phyloP scores from a whole-genome alignment of 2,888 invertebrate genomes.

The Chymomyza fuscimana region DNA sequence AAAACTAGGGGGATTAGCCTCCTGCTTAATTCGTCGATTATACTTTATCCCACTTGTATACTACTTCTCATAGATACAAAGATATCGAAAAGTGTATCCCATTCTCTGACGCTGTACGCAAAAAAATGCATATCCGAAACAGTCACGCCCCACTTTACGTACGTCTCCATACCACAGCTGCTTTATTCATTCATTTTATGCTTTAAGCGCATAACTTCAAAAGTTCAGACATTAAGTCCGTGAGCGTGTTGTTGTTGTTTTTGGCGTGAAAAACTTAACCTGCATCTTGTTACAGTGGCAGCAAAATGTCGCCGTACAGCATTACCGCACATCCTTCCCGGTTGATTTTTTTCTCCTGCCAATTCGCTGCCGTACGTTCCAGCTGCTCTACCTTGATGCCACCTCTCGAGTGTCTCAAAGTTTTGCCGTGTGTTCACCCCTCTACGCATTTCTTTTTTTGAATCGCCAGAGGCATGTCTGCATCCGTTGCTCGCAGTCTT shows the following conservation, averaged over 20 bases:
- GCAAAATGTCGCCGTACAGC: conserved; percentile 38
- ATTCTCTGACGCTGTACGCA: too few species aligned
- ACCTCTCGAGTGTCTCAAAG: neutral
- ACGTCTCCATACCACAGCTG: neutral
- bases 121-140: neutral
- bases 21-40: too few species aligned
- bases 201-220: neutral
- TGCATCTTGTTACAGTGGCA: conserved; percentile 65
- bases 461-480: neutral
- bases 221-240: neutral
- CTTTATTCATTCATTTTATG: neutral
- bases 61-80: too few species aligned
- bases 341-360: neutral
- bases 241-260: conserved; percentile 32
- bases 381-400: too few species aligned
- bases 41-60: too few species aligned
- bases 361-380: conserved; percentile 10
- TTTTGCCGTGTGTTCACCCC: neutral
- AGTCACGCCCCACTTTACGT: neutral
- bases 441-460: neutral
- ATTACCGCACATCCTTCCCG: conserved; percentile 1
- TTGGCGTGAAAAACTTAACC: conserved; percentile 68
- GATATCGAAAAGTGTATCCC: too few species aligned
- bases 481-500: conserved; percentile 18
- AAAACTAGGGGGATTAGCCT: too few species aligned